Evolutionary conservation across 2,797 vertebrate genomes (phyloP).

Genomic region (Poeciliopsis turneri): DNA sequence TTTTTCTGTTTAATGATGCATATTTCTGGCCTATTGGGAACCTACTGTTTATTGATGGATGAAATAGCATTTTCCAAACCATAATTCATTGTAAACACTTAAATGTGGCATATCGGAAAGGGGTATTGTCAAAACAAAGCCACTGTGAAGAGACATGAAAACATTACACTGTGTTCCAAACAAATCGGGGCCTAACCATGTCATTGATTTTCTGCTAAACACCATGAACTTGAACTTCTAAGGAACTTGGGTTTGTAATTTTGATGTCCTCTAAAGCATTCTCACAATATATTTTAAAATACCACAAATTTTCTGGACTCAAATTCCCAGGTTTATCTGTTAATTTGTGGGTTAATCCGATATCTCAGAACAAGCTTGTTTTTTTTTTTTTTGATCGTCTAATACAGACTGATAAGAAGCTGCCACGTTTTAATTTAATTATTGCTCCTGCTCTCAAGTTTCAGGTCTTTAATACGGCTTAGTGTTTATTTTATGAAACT

Average conservation of each 20-base stretch:
- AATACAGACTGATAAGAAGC: not conserved
- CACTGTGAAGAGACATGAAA: constrained; percentile 34
- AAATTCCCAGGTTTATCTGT: not conserved
- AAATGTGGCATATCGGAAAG: constrained; percentile 20
- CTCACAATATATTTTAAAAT: not conserved
- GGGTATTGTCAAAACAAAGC: constrained; percentile 44
- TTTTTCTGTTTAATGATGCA: constrained; percentile 15
- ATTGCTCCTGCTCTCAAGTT: not conserved
- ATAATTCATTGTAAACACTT: constrained; percentile 34
- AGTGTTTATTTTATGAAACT: not conserved
- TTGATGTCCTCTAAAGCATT: not conserved
- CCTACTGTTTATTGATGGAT: constrained; percentile 38
- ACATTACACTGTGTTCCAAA: constrained; percentile 10
- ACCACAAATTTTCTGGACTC: not conserved
- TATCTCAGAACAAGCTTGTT: not conserved
- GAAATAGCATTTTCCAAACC: constrained; percentile 42
- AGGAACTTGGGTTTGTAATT: constrained; percentile 8
- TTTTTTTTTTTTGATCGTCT: not conserved
- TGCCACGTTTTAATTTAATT: not conserved
- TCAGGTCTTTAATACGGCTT: not conserved
- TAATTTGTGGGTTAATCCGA: not conserved
- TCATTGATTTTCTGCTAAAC: constrained; percentile 13
- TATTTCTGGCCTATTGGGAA: constrained; percentile 40
- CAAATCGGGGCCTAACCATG: constrained; percentile 19
- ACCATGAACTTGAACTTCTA: constrained; percentile 5